Evolutionary conservation across 2,113 vertebrate genomes (phyloP).

Genomic region (Jaculus jaculus): DNA sequence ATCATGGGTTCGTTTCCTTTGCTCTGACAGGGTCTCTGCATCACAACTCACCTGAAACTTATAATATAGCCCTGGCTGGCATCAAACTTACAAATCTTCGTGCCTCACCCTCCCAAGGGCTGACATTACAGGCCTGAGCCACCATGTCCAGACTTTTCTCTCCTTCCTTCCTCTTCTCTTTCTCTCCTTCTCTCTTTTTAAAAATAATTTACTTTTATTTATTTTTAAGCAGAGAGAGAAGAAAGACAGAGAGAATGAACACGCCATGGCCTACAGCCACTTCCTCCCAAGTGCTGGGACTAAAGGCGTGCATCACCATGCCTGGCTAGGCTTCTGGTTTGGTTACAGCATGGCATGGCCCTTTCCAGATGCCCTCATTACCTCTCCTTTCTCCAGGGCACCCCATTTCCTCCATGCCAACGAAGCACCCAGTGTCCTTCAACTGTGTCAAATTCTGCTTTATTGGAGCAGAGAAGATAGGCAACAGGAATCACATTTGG

Average conservation of each 20-base stretch:
- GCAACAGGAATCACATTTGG: constrained; percentile 74
- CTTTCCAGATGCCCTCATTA: too few relatives aligned
- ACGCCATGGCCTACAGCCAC: too few relatives aligned
- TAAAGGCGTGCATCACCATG: too few relatives aligned
- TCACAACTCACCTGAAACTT: neutral
- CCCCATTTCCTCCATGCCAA: neutral
- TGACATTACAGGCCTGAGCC: neutral
- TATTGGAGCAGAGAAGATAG: constrained; percentile 85
- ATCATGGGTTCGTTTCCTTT: neutral
- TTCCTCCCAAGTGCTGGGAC: too few relatives aligned
- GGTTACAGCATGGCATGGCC: neutral
- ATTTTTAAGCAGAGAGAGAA: too few relatives aligned
- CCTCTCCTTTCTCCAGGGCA: neutral
- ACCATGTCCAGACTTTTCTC: neutral
- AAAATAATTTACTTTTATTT: too few relatives aligned
- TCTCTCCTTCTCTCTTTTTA: too few relatives aligned
- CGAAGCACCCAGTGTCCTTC: neutral
- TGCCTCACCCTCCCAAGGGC: neutral
- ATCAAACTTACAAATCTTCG: neutral
- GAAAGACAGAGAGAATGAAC: too few relatives aligned
- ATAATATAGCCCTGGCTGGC: neutral
- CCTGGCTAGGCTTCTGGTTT: neutral
- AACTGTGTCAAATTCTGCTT: constrained; percentile 83
- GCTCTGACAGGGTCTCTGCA: neutral
- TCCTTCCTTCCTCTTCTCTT: too few relatives aligned